Conservation (phyloP, 2,113 vertebrate genomes). For the Burhinus oedicnemus region DNA sequence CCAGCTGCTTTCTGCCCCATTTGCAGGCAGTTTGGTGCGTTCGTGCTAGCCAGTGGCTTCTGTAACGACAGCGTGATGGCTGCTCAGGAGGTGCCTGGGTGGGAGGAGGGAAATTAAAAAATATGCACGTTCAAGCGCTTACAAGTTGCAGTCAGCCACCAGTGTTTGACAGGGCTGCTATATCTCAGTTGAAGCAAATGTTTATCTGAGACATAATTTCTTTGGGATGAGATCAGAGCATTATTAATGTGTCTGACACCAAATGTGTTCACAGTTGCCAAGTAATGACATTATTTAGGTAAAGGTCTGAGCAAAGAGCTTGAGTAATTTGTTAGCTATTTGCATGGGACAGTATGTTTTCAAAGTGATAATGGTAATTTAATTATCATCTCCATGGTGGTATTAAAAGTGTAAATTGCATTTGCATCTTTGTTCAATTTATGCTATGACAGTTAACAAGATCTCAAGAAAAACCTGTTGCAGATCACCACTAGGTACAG, state of each 20-base stretch:
- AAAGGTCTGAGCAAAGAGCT: background rate
- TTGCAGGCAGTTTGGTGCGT: rapidly evolving
- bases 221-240: background rate
- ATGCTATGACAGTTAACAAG: background rate
- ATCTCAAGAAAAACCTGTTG: background rate
- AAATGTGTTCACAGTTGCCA: background rate
- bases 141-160: background rate
- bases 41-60: background rate
- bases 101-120: background rate
- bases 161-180: background rate
- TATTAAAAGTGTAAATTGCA: background rate
- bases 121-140: rapidly evolving
- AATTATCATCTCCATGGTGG: background rate
- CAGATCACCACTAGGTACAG: background rate
- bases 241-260: background rate
- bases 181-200: background rate
- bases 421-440: background rate
- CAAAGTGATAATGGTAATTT: background rate
- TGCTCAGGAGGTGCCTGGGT: rapidly evolving
- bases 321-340: background rate
- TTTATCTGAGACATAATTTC: background rate
- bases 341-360: background rate
- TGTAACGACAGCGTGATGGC: background rate
- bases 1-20: rapidly evolving
- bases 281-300: background rate